Conservation (phyloP, 2,113 vertebrate species). For the Willisornis vidua region DNA sequence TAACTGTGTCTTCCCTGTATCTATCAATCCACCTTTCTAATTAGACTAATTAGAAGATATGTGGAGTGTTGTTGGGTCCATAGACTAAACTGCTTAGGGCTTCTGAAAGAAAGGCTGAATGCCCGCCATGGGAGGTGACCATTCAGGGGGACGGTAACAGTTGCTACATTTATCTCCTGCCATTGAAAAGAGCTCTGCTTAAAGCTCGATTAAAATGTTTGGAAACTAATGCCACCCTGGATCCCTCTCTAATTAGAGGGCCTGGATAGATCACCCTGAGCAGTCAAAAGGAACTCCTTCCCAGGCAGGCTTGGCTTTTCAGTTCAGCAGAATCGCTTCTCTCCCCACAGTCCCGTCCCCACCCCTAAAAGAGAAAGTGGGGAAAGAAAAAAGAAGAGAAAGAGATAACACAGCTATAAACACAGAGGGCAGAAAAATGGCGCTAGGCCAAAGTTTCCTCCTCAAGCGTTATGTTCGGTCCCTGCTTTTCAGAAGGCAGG, state of each 20-base stretch:
- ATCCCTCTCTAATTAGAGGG: slow-evolving; percentile 87
- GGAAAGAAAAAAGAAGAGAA: fast-evolving
- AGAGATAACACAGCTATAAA: background rate
- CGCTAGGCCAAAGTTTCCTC: background rate
- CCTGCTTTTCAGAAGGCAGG: fast-evolving
- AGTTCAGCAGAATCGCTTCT: background rate
- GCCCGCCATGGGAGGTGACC: slow-evolving; percentile 85
- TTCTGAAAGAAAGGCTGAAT: slow-evolving; percentile 82
- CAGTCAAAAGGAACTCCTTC: slow-evolving; percentile 32
- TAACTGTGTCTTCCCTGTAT: slow-evolving; percentile 50
- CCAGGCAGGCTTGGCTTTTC: slow-evolving; percentile 4
- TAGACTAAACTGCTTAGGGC: slow-evolving; percentile 62
- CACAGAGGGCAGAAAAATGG: background rate
- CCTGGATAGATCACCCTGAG: slow-evolving; percentile 32
- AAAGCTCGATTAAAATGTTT: slow-evolving; percentile 92
- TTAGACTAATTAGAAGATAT: slow-evolving; percentile 82
- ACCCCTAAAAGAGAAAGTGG: background rate
- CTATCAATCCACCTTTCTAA: slow-evolving; percentile 77
- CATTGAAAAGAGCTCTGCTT: slow-evolving; percentile 84
- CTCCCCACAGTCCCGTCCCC: background rate
- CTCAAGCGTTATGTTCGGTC: fast-evolving
- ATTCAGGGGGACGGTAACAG: slow-evolving; percentile 78
- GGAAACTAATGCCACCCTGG: slow-evolving; percentile 88
- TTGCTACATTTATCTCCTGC: slow-evolving; percentile 86
- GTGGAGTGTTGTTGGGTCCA: slow-evolving; percentile 61